Evolutionary conservation across 2,797 vertebrate genomes (phyloP).

Genomic region (Meda fulgida): DNA sequence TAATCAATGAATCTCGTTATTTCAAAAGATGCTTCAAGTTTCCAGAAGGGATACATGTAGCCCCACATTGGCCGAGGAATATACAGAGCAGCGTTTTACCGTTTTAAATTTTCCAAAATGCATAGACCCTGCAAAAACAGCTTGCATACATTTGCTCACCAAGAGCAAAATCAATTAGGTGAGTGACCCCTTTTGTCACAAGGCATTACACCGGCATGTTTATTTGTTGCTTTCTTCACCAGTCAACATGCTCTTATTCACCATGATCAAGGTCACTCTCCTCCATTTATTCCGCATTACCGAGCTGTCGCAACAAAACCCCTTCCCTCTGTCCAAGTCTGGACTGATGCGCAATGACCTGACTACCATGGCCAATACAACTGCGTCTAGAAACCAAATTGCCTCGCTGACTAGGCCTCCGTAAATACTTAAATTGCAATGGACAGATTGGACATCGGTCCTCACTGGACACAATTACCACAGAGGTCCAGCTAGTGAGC

Average conservation of each 20-base stretch:
- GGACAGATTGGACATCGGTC: slow-evolving; percentile 43
- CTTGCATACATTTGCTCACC: slow-evolving; percentile 46
- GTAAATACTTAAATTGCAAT: slow-evolving; percentile 52
- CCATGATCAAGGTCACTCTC: slow-evolving; percentile 55
- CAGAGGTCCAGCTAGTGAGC: slow-evolving; percentile 41
- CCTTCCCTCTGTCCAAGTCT: slow-evolving; percentile 5
- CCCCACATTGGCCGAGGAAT: background rate
- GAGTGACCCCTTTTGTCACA: slow-evolving; percentile 47
- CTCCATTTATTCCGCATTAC: slow-evolving; percentile 53
- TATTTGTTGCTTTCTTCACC: slow-evolving; percentile 38
- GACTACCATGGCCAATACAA: slow-evolving; percentile 20
- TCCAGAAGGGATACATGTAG: slow-evolving; percentile 31
- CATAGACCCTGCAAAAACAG: slow-evolving; percentile 18
- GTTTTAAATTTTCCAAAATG: background rate
- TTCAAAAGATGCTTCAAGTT: slow-evolving; percentile 14
- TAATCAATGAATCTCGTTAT: slow-evolving; percentile 41
- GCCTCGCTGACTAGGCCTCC: slow-evolving; percentile 41
- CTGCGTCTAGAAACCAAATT: slow-evolving; percentile 32
- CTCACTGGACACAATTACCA: slow-evolving; percentile 58
- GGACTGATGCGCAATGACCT: slow-evolving; percentile 33
- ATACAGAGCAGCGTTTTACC: background rate
- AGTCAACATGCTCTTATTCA: slow-evolving; percentile 44
- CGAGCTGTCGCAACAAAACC: slow-evolving; percentile 13
- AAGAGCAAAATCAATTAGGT: slow-evolving; percentile 50
- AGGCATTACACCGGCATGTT: slow-evolving; percentile 16